Evolutionary conservation across 2,113 vertebrate genomes (phyloP).

Genomic region (Sus scrofa): DNA sequence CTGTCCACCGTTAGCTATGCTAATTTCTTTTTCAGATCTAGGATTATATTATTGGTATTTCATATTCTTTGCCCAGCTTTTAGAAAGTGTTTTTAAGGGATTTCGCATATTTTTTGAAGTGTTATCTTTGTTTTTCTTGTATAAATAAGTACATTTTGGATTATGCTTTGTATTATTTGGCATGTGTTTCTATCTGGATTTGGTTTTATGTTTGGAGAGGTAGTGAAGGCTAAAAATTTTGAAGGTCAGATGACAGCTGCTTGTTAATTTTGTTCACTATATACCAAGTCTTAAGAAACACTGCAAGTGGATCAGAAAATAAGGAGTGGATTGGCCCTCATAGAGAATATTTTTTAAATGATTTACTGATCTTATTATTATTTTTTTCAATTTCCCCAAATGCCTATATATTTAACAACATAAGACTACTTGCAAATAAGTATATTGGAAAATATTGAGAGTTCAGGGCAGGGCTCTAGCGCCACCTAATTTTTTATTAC

Average conservation of each 20-base stretch:
- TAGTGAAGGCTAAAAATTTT: not conserved
- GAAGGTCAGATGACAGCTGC: not conserved
- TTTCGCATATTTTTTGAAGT: not conserved
- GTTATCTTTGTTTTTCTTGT: not conserved
- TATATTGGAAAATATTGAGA: not conserved
- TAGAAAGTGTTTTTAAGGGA: not conserved
- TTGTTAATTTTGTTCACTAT: not conserved
- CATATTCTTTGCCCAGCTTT: not conserved
- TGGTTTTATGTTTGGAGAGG: not conserved
- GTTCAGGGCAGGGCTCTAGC: not conserved
- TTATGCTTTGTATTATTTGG: not conserved
- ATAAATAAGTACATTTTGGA: not conserved
- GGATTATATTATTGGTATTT: constrained; percentile 42
- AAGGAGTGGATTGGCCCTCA: not conserved
- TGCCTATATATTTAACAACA: not conserved
- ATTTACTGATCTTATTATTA: not conserved
- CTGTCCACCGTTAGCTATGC: not conserved
- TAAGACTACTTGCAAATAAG: not conserved
- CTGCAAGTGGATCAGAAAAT: not conserved
- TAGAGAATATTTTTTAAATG: not conserved
- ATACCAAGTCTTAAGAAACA: not conserved
- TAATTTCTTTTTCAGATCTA: not conserved
- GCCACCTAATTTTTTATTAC: not conserved
- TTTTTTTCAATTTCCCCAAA: too few species aligned
- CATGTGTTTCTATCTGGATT: not conserved